A percentile compares a stretch with the other conserved stretches of the same genome.
These are phyloP conservation scores for Sorex maritimensis DNA, from an alignment of 2,797 vertebrate species.

Conservation along the genomic window DNA sequence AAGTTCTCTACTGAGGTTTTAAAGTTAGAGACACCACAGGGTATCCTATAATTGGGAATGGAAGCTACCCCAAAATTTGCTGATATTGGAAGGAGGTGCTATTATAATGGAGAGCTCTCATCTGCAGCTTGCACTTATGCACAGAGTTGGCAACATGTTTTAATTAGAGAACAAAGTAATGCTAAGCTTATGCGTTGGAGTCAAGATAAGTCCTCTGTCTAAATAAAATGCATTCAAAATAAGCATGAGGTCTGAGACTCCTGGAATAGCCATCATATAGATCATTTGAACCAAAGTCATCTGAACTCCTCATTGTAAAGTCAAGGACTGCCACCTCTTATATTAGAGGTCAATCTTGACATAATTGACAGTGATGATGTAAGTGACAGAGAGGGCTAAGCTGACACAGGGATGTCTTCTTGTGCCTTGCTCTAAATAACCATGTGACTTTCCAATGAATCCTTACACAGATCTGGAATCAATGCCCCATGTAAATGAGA, in stretches of 20 bases:
- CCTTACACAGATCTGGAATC: not conserved
- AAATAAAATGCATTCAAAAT: slow-evolving; percentile 35
- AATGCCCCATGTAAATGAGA: too few species aligned
- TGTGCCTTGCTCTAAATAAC: not conserved
- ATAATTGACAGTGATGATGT: not conserved
- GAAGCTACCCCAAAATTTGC: slow-evolving; percentile 59
- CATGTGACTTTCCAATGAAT: too few species aligned
- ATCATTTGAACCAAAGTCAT: too few species aligned
- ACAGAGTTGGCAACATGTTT: not conserved
- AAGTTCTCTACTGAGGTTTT: slow-evolving; percentile 64
- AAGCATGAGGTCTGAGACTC: not conserved
- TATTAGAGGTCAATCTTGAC: too few species aligned
- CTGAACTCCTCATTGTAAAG: not conserved
- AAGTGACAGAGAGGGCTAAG: fast-evolving
- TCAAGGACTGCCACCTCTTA: fast-evolving
- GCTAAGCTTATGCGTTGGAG: not conserved
- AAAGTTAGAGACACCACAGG: slow-evolving; percentile 57
- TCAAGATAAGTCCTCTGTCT: not conserved
- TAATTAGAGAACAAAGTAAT: not conserved
- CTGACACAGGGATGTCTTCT: not conserved
- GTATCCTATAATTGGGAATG: slow-evolving; percentile 3
- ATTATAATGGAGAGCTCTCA: not conserved
- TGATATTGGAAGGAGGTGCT: not conserved
- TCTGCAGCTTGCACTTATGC: not conserved
- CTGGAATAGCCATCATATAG: too few species aligned